A percentile compares a stretch with the other conserved stretches of the same genome.
Conservation (phyloP, 2,113 vertebrate species). For the Brachypteracias leptosomus region DNA sequence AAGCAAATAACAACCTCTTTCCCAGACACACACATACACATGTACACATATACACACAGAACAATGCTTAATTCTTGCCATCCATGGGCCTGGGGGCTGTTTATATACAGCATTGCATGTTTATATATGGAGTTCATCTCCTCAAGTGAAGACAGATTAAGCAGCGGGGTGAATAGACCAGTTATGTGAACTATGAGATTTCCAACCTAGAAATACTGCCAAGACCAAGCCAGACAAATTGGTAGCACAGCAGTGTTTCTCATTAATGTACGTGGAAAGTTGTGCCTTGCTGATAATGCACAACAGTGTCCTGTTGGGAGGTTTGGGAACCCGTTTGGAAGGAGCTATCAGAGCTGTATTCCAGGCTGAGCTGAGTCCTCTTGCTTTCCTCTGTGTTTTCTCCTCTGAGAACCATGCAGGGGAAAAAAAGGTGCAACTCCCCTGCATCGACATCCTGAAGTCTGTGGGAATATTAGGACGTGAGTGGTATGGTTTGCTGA, state of each 20-base stretch:
- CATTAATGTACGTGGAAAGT: conserved; percentile 55
- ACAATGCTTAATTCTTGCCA: conserved; percentile 15
- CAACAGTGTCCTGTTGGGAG: conserved; percentile 44
- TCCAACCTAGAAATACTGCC: conserved; percentile 50
- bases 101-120: background rate
- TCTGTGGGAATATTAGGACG: background rate
- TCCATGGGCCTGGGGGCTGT: conserved; percentile 1
- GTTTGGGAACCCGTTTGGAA: conserved; percentile 45
- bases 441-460: background rate
- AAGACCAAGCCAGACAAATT: conserved; percentile 65
- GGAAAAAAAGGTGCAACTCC: background rate
- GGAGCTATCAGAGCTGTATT: background rate
- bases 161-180: conserved; percentile 50
- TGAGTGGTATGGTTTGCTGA: background rate
- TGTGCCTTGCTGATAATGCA: conserved; percentile 59
- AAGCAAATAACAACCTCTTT: background rate
- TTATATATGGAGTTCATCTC: conserved; percentile 58
- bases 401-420: background rate
- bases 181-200: conserved; percentile 60
- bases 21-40: background rate
- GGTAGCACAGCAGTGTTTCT: conserved; percentile 67
- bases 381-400: background rate
- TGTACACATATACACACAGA: background rate
- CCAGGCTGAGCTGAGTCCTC: background rate
- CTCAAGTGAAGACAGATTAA: conserved; percentile 68